Evolutionary conservation across 2,113 vertebrate genomes (phyloP).

Genomic region (Phalacrocorax brasilianus): DNA sequence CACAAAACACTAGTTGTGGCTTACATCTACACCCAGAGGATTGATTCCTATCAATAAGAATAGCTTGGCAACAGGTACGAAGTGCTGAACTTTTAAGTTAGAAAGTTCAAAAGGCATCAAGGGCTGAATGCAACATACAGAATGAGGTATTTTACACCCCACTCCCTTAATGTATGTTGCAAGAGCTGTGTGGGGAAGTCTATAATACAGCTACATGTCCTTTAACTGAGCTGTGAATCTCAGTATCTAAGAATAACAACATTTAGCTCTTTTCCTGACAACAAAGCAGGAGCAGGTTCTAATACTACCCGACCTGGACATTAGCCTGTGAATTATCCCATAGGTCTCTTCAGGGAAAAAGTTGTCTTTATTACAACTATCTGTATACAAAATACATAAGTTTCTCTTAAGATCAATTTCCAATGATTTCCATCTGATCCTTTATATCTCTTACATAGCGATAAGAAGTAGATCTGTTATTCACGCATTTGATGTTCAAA

Average conservation of each 20-base stretch:
- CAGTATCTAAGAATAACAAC: background rate
- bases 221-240: background rate
- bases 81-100: background rate
- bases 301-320: background rate
- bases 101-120: background rate
- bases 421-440: background rate
- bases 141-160: background rate
- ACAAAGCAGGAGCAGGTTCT: background rate
- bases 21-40: accelerated
- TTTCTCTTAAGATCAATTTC: background rate
- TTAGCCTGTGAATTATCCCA: background rate
- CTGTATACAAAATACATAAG: background rate
- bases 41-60: background rate
- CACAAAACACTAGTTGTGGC: background rate
- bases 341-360: background rate
- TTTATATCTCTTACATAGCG: background rate
- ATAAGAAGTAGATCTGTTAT: background rate
- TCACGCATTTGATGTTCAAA: background rate
- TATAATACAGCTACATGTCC: background rate
- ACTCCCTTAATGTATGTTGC: background rate
- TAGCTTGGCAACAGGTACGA: background rate
- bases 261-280: background rate
- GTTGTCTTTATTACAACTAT: background rate
- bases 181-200: background rate
- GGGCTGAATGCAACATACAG: background rate